Evolutionary conservation across 2,113 vertebrate genomes (phyloP), one percentile per base, ranked within the genome.

Genomic region (Triplophysa siluroides): DNA sequence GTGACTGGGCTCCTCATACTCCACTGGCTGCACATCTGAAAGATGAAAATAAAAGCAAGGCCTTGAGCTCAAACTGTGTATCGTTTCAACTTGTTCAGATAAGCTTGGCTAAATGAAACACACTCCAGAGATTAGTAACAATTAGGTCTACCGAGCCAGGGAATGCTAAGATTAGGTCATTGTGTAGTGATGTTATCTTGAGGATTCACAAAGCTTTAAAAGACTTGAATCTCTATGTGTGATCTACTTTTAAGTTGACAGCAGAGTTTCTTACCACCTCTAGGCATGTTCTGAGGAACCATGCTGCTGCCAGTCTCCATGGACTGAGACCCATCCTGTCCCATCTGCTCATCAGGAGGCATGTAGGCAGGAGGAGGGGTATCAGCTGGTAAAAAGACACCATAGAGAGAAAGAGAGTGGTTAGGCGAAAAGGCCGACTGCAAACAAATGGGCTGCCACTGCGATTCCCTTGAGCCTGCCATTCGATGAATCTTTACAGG

Each of bases 311-410:
- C 95, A 18, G 96, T 97, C 79, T 99, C 97, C 97, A 99, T 99
- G 78, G 96, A 96, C 86, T 98, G 96, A 58, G 94, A 94, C 86
- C 90, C 95, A 81, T 99, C 97, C 86, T 95, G 96, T 69, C 95
- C 94, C 92, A 96, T 93, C 79, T 97, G 96, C 87, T 99, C 97
- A 85, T 99, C 97, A 24, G 97, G 97, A 79, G 97, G 97, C 96
- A 98, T 97, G 88, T 98, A 98, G 61, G 96, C 97, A 75, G 97
- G 97, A 86, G 97, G 97, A 81, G 97, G 97, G 86, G 97, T 99
- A 92, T 99, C 97, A 92, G 97, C 97, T 99, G 89, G 77, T 72
- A 38, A 70, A 56, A n/a, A 76, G 70, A 83, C 71, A 84, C 69
- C 77, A 81, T 21, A 76, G 72, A 23, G 56, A 26, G 18, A 88